Evolutionary conservation across 2,888 invertebrate species (phyloP).

Genomic region (Actias luna): DNA sequence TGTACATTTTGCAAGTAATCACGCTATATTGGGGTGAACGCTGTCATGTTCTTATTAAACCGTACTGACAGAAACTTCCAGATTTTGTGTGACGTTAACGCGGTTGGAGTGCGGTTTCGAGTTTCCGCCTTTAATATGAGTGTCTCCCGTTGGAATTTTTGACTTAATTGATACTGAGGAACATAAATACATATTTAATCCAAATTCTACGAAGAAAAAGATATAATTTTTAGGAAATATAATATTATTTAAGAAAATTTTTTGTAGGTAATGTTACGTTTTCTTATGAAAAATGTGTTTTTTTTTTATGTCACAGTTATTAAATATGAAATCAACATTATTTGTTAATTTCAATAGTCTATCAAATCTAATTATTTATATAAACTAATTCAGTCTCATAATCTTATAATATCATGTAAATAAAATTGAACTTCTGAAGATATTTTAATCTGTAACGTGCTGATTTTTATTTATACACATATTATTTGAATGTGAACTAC

Average conservation of each 20-base stretch:
- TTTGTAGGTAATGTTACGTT: too few relatives aligned
- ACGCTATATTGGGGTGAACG: constrained; percentile 12
- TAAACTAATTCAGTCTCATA: too few relatives aligned
- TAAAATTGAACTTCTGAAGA: too few relatives aligned
- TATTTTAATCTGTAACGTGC: too few relatives aligned
- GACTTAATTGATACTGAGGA: not conserved
- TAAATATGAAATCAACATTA: too few relatives aligned
- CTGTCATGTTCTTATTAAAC: constrained; percentile 17
- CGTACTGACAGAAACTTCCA: constrained; percentile 14
- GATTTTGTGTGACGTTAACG: constrained; percentile 12
- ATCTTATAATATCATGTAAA: too few relatives aligned
- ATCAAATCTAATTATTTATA: too few relatives aligned
- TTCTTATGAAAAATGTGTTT: not conserved
- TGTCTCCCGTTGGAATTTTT: not conserved
- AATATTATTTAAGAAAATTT: too few relatives aligned
- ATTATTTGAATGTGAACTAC: too few relatives aligned
- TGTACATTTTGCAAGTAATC: constrained; percentile 17
- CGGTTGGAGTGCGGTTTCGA: constrained; percentile 2
- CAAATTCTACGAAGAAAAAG: not conserved
- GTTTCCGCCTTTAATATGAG: not conserved
- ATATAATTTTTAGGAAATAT: not conserved
- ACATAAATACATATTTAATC: not conserved
- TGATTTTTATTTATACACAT: too few relatives aligned
- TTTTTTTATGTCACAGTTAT: not conserved
- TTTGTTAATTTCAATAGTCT: too few relatives aligned